Conservation (phyloP, 2,797 vertebrate species). For the Sebastes elongatus region DNA sequence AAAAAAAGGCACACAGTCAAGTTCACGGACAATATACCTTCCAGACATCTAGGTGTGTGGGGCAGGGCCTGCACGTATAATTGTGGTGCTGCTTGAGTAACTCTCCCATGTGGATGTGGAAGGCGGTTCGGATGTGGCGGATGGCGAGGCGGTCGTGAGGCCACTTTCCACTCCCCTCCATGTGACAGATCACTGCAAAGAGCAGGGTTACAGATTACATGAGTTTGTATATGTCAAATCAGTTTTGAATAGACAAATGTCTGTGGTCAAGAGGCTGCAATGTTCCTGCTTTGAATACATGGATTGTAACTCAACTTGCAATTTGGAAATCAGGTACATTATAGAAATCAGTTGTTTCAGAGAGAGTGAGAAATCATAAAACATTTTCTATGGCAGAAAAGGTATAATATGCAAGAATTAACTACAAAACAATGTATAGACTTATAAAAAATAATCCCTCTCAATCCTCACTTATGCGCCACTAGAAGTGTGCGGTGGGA, state of each 20-base stretch:
- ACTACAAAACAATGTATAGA: too few relatives aligned
- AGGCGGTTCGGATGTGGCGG: constrained; percentile 90
- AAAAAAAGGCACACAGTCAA: not conserved
- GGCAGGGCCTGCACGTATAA: constrained; percentile 82
- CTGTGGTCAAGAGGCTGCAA: not conserved
- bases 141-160: constrained; percentile 90
- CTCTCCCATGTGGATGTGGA: constrained; percentile 90
- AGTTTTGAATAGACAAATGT: not conserved
- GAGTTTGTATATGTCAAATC: not conserved
- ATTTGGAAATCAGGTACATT: not conserved
- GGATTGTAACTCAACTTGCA: not conserved
- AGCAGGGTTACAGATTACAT: not conserved
- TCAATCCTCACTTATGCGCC: too few relatives aligned
- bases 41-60: constrained; percentile 89
- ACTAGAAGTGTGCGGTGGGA: fast-evolving
- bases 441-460: too few relatives aligned
- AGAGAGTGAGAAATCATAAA: not conserved
- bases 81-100: constrained; percentile 86
- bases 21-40: constrained; percentile 83
- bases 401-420: too few relatives aligned
- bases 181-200: constrained; percentile 91
- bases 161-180: constrained; percentile 99
- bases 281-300: not conserved
- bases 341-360: not conserved
- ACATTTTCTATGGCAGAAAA: not conserved